phyloP scores from a whole-genome alignment of 2,888 invertebrate genomes.

The Stenotaenia linearis region DNA sequence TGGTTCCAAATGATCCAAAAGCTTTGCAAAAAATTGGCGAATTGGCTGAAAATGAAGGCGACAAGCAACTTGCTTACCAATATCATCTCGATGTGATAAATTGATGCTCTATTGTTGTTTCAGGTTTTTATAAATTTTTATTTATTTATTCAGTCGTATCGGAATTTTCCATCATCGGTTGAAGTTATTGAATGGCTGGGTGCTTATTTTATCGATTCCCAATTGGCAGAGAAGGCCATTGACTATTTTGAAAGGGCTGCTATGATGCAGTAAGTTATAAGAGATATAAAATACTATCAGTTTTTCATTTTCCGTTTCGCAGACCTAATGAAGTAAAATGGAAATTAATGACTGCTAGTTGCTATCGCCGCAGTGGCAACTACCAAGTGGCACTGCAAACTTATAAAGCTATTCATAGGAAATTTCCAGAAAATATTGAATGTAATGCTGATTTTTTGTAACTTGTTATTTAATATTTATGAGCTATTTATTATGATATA shows the following conservation, averaged over 20 bases:
- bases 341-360: slow-evolving; percentile 78
- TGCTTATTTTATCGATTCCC: slow-evolving; percentile 79
- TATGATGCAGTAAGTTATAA: slow-evolving; percentile 55
- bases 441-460: slow-evolving; percentile 55
- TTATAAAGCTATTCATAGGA: slow-evolving; percentile 76
- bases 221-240: slow-evolving; percentile 80
- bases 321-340: slow-evolving; percentile 74
- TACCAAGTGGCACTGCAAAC: slow-evolving; percentile 75
- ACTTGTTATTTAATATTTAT: background rate
- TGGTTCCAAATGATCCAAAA: slow-evolving; percentile 82
- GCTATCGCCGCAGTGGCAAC: slow-evolving; percentile 73
- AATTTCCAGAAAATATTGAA: slow-evolving; percentile 91
- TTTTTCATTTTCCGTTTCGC: slow-evolving; percentile 32
- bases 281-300: background rate
- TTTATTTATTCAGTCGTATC: slow-evolving; percentile 54
- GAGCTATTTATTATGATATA: too few relatives aligned
- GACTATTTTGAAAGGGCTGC: slow-evolving; percentile 75
- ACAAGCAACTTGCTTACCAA: slow-evolving; percentile 82
- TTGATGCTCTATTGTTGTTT: background rate
- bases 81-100: slow-evolving; percentile 66
- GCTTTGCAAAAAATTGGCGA: slow-evolving; percentile 83
- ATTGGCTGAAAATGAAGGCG: slow-evolving; percentile 81
- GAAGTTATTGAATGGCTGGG: slow-evolving; percentile 83
- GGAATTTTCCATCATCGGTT: slow-evolving; percentile 64
- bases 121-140: background rate